Percentiles rank a stretch among this genome's conserved stretches.
phyloP scores from a whole-genome alignment of 2,888 invertebrate genomes.

The Branchipolynoe longqiensis region DNA sequence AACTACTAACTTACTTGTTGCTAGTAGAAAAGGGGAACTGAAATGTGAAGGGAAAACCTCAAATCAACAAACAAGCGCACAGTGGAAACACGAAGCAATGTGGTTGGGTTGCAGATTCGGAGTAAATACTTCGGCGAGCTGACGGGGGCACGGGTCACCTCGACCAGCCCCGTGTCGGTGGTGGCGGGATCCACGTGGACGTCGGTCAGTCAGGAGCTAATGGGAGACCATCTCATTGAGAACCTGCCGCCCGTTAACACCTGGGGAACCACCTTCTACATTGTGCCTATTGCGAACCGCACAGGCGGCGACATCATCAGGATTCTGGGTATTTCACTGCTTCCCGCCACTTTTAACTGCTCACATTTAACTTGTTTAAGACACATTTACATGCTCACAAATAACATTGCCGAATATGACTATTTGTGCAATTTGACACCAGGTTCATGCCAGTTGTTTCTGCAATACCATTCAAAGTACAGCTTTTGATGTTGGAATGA shows the following conservation, averaged over 20 bases:
- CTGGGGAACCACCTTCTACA: constrained; percentile 75
- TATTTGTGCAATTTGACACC: too few species aligned
- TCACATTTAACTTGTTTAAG: too few species aligned
- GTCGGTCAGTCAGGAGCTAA: constrained; percentile 67
- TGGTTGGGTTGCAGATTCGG: constrained; percentile 60
- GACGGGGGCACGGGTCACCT: constrained; percentile 70
- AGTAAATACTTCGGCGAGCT: constrained; percentile 68
- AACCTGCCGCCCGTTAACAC: constrained; percentile 71
- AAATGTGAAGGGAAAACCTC: too few species aligned
- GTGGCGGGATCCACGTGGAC: constrained; percentile 74
- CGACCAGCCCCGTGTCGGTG: constrained; percentile 71
- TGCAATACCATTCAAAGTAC: too few species aligned
- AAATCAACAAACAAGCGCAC: too few species aligned
- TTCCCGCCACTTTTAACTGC: too few species aligned
- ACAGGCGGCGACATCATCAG: constrained; percentile 73
- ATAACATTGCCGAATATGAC: too few species aligned
- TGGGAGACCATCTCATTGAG: constrained; percentile 74
- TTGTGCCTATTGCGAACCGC: constrained; percentile 73
- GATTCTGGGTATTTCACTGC: constrained; percentile 68
- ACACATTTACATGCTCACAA: too few species aligned
- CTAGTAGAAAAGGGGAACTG: too few species aligned
- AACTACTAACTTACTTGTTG: too few species aligned
- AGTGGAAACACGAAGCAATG: background rate
- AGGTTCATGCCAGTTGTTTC: too few species aligned
- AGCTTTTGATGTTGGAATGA: too few species aligned